phyloP scores from a whole-genome alignment of 92 coral and sea anemone genomes.

The Blastomussa wellsi region DNA sequence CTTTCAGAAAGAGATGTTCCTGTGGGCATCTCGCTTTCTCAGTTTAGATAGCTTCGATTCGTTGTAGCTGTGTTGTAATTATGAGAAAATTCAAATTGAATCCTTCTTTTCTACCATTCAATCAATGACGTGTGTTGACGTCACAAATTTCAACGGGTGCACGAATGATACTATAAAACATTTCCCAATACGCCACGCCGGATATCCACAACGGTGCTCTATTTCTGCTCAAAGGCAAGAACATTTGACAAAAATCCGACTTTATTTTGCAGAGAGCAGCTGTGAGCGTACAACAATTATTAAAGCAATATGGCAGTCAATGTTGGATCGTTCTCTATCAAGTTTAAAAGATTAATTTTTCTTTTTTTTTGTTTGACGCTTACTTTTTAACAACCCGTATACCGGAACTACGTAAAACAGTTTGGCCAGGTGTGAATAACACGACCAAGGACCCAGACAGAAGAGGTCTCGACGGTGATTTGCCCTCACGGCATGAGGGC shows the following conservation, averaged over 20 bases:
- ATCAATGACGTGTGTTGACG: neutral
- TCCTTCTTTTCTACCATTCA: neutral
- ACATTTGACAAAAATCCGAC: neutral
- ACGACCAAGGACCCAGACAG: too few relatives aligned
- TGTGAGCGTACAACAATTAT: neutral
- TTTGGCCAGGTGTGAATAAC: too few relatives aligned
- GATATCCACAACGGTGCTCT: neutral
- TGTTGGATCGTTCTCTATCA: neutral
- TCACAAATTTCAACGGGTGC: neutral
- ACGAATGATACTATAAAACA: neutral
- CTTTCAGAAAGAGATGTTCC: neutral
- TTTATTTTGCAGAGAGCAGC: neutral
- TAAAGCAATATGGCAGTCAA: neutral
- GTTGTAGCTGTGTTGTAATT: neutral
- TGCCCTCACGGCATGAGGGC: too few relatives aligned
- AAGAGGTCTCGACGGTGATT: too few relatives aligned
- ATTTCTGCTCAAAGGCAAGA: neutral
- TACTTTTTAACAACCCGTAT: too few relatives aligned
- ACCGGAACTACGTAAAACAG: too few relatives aligned
- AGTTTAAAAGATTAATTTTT: neutral
- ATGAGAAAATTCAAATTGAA: neutral
- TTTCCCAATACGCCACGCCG: neutral
- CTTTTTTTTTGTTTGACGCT: too few relatives aligned
- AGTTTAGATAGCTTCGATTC: neutral
- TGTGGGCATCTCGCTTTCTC: neutral